These are phyloP conservation scores for Strix uralensis DNA, from an alignment of 2,113 vertebrate species.

Conservation along the genomic window DNA sequence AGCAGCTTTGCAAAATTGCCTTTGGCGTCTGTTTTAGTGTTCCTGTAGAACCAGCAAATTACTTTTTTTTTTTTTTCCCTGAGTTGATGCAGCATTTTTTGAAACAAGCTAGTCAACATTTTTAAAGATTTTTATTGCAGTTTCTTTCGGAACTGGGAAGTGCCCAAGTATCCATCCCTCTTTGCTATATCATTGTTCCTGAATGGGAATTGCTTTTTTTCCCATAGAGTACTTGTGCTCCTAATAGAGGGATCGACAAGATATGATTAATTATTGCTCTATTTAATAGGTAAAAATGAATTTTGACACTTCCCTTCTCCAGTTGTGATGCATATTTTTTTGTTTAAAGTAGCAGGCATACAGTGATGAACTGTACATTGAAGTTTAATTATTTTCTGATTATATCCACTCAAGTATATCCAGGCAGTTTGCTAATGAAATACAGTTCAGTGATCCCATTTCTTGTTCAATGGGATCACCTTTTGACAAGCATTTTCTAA, in stretches of 20 bases:
- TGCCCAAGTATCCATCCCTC: neutral
- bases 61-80: neutral
- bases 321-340: neutral
- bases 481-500: neutral
- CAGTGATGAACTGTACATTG: neutral
- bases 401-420: neutral
- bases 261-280: neutral
- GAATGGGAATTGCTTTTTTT: neutral
- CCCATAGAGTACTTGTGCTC: neutral
- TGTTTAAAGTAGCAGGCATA: neutral
- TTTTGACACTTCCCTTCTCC: neutral
- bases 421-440: neutral
- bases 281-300: neutral
- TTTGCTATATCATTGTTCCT: neutral
- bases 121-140: constrained; percentile 24
- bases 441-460: neutral
- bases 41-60: constrained; percentile 53
- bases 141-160: neutral
- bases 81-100: constrained; percentile 38
- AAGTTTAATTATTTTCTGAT: constrained; percentile 32
- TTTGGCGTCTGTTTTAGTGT: constrained; percentile 3
- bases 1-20: constrained; percentile 1
- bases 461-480: neutral
- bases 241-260: neutral
- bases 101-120: constrained; percentile 71